A percentile compares a stretch with the other conserved stretches of the same genome.
Conservation (phyloP, 2,888 invertebrate species). For the Drosophila meridiana region DNA sequence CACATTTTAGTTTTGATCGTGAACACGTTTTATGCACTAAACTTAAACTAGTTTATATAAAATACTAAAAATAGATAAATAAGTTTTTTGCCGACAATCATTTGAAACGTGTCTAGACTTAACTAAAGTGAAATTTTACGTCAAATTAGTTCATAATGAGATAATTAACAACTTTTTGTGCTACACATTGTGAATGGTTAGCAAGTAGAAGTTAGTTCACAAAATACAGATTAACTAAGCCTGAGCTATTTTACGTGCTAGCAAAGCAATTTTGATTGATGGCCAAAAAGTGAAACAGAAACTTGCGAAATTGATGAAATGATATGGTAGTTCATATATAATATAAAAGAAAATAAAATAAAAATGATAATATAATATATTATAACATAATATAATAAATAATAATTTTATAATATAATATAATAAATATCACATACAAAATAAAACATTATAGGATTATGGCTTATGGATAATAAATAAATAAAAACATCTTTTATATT, state of each 20-base stretch:
- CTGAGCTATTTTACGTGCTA: constrained; percentile 2
- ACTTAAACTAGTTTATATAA: background rate
- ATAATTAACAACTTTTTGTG: background rate
- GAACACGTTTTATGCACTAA: background rate
- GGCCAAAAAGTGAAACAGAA: background rate
- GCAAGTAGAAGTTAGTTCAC: background rate
- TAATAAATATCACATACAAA: background rate
- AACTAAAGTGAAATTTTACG: background rate
- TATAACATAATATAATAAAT: background rate
- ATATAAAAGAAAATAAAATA: background rate
- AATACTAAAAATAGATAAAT: background rate
- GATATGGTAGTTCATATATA: background rate
- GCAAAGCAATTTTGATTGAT: background rate
- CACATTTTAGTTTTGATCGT: too few species aligned
- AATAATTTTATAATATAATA: background rate
- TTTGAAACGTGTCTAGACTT: constrained; percentile 5
- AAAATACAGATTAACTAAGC: background rate
- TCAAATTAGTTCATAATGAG: background rate
- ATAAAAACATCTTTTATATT: too few species aligned
- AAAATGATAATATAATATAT: background rate
- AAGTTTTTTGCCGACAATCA: background rate
- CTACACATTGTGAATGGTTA: background rate
- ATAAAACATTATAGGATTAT: too few species aligned
- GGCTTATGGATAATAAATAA: too few species aligned
- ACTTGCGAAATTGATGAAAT: background rate